Percentiles rank a stretch among this genome's conserved stretches.
phyloP scores from a whole-genome alignment of 2,888 invertebrate species.

The Folsomia candida region DNA sequence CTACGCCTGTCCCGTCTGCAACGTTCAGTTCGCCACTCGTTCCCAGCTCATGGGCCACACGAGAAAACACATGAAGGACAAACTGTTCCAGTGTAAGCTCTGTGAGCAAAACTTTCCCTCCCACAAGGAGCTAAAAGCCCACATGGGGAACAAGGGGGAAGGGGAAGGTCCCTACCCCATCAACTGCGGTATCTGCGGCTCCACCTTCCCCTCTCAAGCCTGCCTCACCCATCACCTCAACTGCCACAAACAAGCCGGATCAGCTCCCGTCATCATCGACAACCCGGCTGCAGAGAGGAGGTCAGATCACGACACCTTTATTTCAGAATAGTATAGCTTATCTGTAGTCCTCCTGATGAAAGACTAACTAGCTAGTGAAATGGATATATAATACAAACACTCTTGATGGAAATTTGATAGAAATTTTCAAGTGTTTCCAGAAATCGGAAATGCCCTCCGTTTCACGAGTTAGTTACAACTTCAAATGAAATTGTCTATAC shows the following conservation, averaged over 20 bases:
- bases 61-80: conserved; percentile 14
- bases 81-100: conserved; percentile 9
- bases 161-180: conserved; percentile 1
- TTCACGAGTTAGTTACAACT: too few species aligned
- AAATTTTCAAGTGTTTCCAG: too few species aligned
- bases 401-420: too few species aligned
- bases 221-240: conserved; percentile 9
- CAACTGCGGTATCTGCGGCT: conserved; percentile 4
- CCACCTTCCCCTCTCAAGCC: neutral
- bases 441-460: too few species aligned
- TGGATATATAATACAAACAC: too few species aligned
- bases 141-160: conserved; percentile 12
- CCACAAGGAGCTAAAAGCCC: conserved; percentile 7
- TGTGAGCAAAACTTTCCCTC: conserved; percentile 9
- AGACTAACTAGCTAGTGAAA: too few species aligned
- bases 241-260: conserved; percentile 1
- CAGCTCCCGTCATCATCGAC: conserved; percentile 13
- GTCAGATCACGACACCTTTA: too few species aligned
- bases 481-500: too few species aligned
- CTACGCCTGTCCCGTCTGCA: conserved; percentile 2
- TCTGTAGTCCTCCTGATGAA: too few species aligned
- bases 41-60: conserved; percentile 11
- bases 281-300: conserved; percentile 3
- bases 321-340: too few species aligned
- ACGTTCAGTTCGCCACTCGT: conserved; percentile 5